A percentile compares a stretch with the other conserved stretches of the same genome.
Conservation (phyloP, 2,797 vertebrate genomes). For the Moxostoma hubbsi region DNA sequence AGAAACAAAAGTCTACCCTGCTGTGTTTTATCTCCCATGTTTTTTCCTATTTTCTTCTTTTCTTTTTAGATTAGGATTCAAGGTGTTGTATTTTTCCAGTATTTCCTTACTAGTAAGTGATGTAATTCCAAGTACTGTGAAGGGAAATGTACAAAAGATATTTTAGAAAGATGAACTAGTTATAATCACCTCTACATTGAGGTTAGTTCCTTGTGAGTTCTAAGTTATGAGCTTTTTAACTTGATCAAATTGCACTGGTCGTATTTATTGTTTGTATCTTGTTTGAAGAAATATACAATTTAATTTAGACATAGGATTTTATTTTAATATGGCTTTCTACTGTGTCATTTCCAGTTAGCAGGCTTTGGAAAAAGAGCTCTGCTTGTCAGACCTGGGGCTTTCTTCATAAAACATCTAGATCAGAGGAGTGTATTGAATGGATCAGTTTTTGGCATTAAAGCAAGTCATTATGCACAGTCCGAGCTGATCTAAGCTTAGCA, state of each 20-base stretch:
- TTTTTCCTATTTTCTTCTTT: slow-evolving; percentile 23
- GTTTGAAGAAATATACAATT: slow-evolving; percentile 43
- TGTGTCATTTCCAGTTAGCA: slow-evolving; percentile 36
- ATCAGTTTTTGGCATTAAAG: slow-evolving; percentile 15
- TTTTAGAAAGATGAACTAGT: slow-evolving; percentile 37
- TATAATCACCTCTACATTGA: slow-evolving; percentile 46
- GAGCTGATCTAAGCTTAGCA: background rate
- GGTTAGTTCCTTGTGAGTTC: slow-evolving; percentile 21
- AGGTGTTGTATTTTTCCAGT: slow-evolving; percentile 32
- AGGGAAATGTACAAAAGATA: slow-evolving; percentile 21
- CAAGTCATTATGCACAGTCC: slow-evolving; percentile 3
- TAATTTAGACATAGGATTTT: slow-evolving; percentile 29
- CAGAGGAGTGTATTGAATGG: slow-evolving; percentile 11
- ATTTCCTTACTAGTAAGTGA: slow-evolving; percentile 25
- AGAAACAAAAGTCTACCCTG: slow-evolving; percentile 54
- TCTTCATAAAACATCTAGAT: slow-evolving; percentile 13
- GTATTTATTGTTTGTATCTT: slow-evolving; percentile 53
- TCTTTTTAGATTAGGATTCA: slow-evolving; percentile 6
- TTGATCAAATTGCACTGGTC: slow-evolving; percentile 52
- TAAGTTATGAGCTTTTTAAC: slow-evolving; percentile 56
- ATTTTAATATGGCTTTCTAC: slow-evolving; percentile 41
- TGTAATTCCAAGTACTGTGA: slow-evolving; percentile 37
- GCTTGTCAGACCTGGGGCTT: background rate
- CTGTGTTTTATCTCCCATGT: slow-evolving; percentile 42
- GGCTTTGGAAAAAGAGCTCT: slow-evolving; percentile 1